Base-by-base conservation (phyloP, 2,113 vertebrate genomes). In the Anseranas semipalmata region DNA sequence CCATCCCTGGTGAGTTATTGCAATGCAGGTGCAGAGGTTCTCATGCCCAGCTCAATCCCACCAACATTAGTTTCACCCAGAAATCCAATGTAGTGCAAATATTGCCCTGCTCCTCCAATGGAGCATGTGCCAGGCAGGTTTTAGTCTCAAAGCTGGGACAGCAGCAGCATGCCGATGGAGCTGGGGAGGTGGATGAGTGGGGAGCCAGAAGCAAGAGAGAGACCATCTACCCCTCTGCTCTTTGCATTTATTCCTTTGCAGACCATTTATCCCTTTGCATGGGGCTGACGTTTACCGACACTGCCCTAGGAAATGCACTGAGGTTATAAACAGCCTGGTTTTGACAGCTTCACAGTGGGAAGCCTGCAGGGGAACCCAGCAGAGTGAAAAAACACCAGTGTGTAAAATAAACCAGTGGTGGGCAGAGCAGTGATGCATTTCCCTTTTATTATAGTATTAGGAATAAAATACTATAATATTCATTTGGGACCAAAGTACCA, bases 31-130 rank as follows among this genome's bases (percentile, higher is more conserved):
- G 1, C 33, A 48, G 81, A 70, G 16, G 6, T 20, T 77, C 55
- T 72, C 2, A 3, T 17, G 20, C 85, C 63, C 18, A 0, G 30
- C 55, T 50, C 20, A 62, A 65, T 53, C 45, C 24, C 60, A 62
- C 20, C 8, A 2, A 13, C 10, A 3, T 27, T 7, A 17, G 37
- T 53, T 63, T 27, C 7, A 2, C 20, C 21, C 70, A 82, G 45
- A 46, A 80, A 66, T n/a, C 77, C 78, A 62, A 18, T 0, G 0
- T 17, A 37, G 25, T 7, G 11, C 0, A 0, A 66, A 10, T 4
- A 41, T 13, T 6, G 0, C 85, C 56, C 28, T 39, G 25, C 14
- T 66, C 43, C 76, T 68, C 27, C 0, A 0, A 15, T 0, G 0
- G 22, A 55, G n/a, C 3, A 13, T 2, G 33, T 35, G 43, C 83